These are phyloP conservation scores for Xenotilapia leptura DNA, from an alignment of 2,113 vertebrate genomes.

Conservation along the genomic window DNA sequence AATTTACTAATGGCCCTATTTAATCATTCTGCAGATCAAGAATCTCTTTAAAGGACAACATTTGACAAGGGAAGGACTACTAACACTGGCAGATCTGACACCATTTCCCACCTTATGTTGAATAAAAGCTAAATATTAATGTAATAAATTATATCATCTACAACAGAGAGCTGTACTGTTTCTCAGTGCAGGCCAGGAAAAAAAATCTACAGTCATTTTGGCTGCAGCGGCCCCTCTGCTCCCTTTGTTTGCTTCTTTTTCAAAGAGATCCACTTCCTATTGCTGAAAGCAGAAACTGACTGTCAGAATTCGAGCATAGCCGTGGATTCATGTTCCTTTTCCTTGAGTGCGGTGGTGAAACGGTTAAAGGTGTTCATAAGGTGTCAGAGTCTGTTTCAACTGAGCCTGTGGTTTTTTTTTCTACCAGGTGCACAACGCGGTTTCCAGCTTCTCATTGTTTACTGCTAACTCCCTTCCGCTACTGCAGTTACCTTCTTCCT, in stretches of 20 bases:
- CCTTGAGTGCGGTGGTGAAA: slow-evolving; percentile 50
- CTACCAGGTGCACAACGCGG: slow-evolving; percentile 81
- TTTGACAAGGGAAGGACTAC: not conserved
- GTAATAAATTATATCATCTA: not conserved
- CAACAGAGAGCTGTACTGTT: not conserved
- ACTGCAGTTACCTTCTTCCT: slow-evolving; percentile 39
- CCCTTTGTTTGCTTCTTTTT: not conserved
- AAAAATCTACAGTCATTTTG: not conserved
- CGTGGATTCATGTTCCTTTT: not conserved
- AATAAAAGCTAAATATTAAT: not conserved
- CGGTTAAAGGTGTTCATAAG: slow-evolving; percentile 62
- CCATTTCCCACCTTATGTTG: not conserved
- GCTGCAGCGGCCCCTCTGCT: not conserved
- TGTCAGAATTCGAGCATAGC: not conserved
- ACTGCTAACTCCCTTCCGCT: slow-evolving; percentile 77
- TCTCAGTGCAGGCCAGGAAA: not conserved
- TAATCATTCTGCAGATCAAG: not conserved
- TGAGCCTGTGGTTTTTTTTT: slow-evolving; percentile 61
- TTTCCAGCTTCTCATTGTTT: slow-evolving; percentile 78
- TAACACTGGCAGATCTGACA: not conserved
- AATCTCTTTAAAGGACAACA: not conserved
- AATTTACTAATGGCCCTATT: not conserved
- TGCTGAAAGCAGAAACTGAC: not conserved
- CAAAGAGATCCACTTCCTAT: slow-evolving; percentile 22
- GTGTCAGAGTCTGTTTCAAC: slow-evolving; percentile 63